phyloP scores from a whole-genome alignment of 2,888 invertebrate species.

The Nomada fucata region DNA sequence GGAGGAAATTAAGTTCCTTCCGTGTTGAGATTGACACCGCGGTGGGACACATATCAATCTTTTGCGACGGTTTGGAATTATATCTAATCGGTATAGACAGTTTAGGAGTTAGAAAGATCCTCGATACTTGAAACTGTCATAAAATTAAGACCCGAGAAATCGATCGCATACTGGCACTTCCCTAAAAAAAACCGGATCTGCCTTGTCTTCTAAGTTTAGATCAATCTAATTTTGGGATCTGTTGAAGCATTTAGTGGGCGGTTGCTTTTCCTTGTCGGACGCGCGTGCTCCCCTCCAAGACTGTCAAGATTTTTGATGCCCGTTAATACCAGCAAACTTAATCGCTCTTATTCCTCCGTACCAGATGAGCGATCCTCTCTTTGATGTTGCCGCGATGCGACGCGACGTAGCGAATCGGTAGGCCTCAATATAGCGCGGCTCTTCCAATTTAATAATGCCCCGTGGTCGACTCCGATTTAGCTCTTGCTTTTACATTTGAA shows the following conservation, averaged over 20 bases:
- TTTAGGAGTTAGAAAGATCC: not conserved
- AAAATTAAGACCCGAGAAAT: conserved; percentile 11
- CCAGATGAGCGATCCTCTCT: conserved; percentile 43
- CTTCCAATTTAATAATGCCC: not conserved
- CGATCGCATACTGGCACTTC: conserved; percentile 38
- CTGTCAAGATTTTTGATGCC: conserved; percentile 38
- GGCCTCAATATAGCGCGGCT: conserved; percentile 9
- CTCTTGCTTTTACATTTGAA: conserved; percentile 8
- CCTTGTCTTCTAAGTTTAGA: conserved; percentile 52
- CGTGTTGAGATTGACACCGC: not conserved
- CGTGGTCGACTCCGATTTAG: not conserved
- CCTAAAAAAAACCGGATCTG: conserved; percentile 45
- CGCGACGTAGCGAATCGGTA: conserved; percentile 59
- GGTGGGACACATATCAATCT: too few relatives aligned
- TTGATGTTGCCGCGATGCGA: conserved; percentile 69
- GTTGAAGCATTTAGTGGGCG: conserved; percentile 31
- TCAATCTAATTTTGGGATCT: conserved; percentile 9
- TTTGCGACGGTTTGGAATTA: too few relatives aligned
- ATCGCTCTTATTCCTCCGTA: conserved; percentile 54
- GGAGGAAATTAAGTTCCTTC: not conserved
- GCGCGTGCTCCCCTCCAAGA: conserved; percentile 19
- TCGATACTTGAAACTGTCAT: not conserved
- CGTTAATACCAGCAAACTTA: conserved; percentile 59
- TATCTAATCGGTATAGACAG: not conserved
- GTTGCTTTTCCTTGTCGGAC: conserved; percentile 17